phyloP scores from a whole-genome alignment of 2,888 invertebrate genomes.

The Lysandra bellargus region DNA sequence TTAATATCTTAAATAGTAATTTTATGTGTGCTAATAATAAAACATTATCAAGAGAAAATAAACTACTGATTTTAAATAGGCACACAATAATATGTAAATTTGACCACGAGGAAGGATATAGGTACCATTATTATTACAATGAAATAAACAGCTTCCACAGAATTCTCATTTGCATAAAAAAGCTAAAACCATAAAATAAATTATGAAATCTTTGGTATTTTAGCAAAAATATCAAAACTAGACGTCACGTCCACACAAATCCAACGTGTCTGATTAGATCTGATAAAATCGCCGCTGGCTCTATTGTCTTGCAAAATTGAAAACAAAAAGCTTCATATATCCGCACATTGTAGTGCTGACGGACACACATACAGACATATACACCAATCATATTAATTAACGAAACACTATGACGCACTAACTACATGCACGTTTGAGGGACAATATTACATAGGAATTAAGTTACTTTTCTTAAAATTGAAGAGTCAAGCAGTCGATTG shows the following conservation, averaged over 20 bases:
- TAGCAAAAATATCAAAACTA: neutral
- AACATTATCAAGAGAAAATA: no score
- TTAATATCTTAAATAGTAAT: neutral
- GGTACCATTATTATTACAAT: no score
- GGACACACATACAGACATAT: slow-evolving; percentile 34
- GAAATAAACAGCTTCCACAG: no score
- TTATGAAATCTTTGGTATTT: neutral
- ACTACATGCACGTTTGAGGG: neutral
- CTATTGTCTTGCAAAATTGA: slow-evolving; percentile 74
- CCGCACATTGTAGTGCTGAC: slow-evolving; percentile 63
- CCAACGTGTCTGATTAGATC: slow-evolving; percentile 57
- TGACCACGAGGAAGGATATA: no score
- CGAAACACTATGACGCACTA: neutral
- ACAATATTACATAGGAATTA: no score
- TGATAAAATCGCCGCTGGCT: slow-evolving; percentile 64
- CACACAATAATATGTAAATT: no score
- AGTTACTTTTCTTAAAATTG: no score
- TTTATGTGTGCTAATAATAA: neutral
- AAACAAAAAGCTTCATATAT: slow-evolving; percentile 73
- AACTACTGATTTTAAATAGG: no score
- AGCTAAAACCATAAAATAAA: no score
- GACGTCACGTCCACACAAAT: slow-evolving; percentile 51
- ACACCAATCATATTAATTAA: slow-evolving; percentile 27
- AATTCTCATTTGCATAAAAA: no score
- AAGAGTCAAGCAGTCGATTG: no score